Conservation (phyloP, 2,113 vertebrate genomes). For the Stercorarius parasiticus region DNA sequence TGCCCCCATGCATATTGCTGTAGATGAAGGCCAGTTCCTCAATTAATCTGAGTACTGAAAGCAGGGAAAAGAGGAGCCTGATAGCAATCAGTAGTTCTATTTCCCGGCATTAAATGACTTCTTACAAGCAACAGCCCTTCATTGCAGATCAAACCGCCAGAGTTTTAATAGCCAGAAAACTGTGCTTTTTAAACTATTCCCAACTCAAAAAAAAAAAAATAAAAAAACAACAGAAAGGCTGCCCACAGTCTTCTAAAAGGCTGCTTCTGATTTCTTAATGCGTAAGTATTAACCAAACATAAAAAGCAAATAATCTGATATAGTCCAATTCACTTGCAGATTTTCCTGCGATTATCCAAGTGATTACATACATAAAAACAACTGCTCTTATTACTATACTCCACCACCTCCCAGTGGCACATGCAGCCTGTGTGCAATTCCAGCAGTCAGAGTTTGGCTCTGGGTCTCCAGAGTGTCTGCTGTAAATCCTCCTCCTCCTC, state of each 20-base stretch:
- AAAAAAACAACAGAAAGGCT: neutral
- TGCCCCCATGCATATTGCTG: neutral
- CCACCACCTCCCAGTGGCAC: conserved; percentile 56
- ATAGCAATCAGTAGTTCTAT: neutral
- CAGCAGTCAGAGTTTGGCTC: conserved; percentile 43
- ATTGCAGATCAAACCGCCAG: neutral
- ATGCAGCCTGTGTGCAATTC: neutral
- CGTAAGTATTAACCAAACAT: neutral
- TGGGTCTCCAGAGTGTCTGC: conserved; percentile 24
- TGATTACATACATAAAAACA: neutral
- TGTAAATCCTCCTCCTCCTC: conserved; percentile 57
- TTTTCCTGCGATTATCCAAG: neutral
- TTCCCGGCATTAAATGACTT: neutral
- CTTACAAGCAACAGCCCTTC: neutral
- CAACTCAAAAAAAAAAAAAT: neutral
- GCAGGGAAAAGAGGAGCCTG: neutral
- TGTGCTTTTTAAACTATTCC: neutral
- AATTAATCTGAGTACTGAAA: neutral
- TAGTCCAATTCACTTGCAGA: neutral
- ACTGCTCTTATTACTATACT: conserved; percentile 19
- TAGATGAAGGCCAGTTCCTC: neutral
- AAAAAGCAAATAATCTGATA: neutral
- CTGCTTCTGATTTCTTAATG: neutral
- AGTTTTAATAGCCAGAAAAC: neutral
- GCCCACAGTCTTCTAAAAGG: neutral